Percentiles rank a stretch among this genome's conserved stretches.
Evolutionary conservation across 92 coral and sea anemone genomes (phyloP).

Genomic region (Diadumene lineata): DNA sequence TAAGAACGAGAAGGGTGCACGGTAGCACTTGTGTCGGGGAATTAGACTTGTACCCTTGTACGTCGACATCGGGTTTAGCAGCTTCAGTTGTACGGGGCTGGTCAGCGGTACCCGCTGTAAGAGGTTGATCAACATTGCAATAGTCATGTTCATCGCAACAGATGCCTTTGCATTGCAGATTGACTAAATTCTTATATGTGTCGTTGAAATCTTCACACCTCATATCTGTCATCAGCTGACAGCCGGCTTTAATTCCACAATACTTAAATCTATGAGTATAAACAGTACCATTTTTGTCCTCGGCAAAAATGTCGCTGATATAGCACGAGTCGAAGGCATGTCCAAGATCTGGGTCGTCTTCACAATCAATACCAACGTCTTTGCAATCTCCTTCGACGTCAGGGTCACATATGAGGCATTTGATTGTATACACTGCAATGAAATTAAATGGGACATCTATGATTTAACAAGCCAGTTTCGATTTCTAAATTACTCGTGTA

Average conservation of each 20-base stretch:
- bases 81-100: too few species aligned
- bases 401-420: conserved; percentile 29
- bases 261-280: conserved; percentile 15
- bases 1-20: too few species aligned
- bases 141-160: conserved; percentile 22
- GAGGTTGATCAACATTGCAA: conserved; percentile 16
- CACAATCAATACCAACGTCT: conserved; percentile 19
- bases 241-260: conserved; percentile 32
- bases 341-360: conserved; percentile 16
- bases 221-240: background rate
- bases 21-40: too few species aligned
- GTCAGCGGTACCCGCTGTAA: too few species aligned
- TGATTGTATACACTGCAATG: conserved; percentile 16
- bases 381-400: conserved; percentile 8
- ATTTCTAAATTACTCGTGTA: too few species aligned
- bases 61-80: too few species aligned
- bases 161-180: conserved; percentile 12
- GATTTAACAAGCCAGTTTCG: too few species aligned
- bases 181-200: background rate
- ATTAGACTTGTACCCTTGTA: too few species aligned
- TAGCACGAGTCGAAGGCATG: conserved; percentile 38
- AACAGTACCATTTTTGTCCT: background rate
- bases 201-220: conserved; percentile 6
- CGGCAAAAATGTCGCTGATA: conserved; percentile 13
- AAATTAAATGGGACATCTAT: too few species aligned